phyloP scores from a whole-genome alignment of 2,113 vertebrate species.

The Laticauda laticaudata region DNA sequence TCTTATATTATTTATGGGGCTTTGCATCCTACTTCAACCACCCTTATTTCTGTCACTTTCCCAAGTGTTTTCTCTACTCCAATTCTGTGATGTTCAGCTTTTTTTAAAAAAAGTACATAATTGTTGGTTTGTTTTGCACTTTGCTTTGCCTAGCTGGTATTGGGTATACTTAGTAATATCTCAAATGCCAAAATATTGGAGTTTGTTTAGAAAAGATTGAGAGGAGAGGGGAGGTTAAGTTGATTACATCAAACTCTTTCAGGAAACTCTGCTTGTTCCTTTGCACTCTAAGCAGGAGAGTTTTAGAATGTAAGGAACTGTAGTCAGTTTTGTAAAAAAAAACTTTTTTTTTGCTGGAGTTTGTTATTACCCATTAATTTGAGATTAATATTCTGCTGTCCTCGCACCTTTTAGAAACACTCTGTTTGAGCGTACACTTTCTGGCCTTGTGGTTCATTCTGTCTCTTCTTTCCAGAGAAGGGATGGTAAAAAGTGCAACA shows the following conservation, averaged over 20 bases:
- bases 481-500: background rate
- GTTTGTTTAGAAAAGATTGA: background rate
- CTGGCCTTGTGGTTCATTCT: too few species aligned
- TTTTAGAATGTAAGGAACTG: background rate
- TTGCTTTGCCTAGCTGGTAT: background rate
- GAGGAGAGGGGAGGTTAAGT: background rate
- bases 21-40: background rate
- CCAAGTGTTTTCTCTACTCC: background rate
- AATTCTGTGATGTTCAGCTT: background rate
- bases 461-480: background rate
- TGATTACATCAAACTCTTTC: background rate
- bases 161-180: background rate
- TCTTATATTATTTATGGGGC: background rate
- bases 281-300: background rate
- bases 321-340: background rate
- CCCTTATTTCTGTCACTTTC: background rate
- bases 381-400: background rate
- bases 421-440: too few species aligned
- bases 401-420: background rate
- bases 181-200: background rate
- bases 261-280: background rate
- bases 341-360: background rate
- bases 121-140: background rate
- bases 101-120: background rate
- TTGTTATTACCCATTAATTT: background rate